Evolutionary conservation across 2,888 invertebrate genomes (phyloP).

Genomic region (Rhamnusium bicolor): DNA sequence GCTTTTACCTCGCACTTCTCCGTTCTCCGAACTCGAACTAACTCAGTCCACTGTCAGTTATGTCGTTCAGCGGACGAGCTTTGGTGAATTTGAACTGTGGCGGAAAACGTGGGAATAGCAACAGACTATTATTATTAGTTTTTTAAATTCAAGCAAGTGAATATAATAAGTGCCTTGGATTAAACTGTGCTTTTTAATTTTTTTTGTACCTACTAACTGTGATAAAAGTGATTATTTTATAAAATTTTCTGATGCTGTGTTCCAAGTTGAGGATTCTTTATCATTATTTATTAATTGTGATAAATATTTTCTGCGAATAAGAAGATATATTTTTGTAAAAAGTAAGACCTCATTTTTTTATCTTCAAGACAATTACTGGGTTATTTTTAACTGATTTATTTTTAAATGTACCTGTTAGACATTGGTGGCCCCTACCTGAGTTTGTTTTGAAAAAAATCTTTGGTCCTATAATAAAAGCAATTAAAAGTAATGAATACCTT

Average conservation of each 20-base stretch:
- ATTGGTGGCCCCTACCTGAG: no score
- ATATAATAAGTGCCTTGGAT: conserved; percentile 18
- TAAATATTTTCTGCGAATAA: not conserved
- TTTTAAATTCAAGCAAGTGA: conserved; percentile 12
- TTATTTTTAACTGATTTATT: conserved; percentile 15
- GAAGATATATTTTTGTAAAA: conserved; percentile 5
- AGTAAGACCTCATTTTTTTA: conserved; percentile 21
- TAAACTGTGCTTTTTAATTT: not conserved
- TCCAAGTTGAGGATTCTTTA: not conserved
- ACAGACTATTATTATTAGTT: not conserved
- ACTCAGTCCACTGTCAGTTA: conserved; percentile 24
- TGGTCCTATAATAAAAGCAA: no score
- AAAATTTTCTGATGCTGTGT: not conserved
- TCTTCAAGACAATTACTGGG: not conserved
- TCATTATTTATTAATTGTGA: not conserved
- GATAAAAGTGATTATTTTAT: conserved; percentile 20
- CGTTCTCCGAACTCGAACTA: conserved; percentile 6
- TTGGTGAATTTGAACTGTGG: conserved; percentile 1
- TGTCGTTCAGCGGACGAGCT: conserved; percentile 8
- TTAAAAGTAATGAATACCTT: no score
- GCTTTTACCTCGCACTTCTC: conserved; percentile 31
- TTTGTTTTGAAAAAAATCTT: no score
- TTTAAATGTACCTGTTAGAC: no score
- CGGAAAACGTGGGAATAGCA: conserved; percentile 25
- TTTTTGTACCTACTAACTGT: conserved; percentile 8